Base-by-base conservation (phyloP, 2,113 vertebrate species). In the Tricholaema leucomelas region DNA sequence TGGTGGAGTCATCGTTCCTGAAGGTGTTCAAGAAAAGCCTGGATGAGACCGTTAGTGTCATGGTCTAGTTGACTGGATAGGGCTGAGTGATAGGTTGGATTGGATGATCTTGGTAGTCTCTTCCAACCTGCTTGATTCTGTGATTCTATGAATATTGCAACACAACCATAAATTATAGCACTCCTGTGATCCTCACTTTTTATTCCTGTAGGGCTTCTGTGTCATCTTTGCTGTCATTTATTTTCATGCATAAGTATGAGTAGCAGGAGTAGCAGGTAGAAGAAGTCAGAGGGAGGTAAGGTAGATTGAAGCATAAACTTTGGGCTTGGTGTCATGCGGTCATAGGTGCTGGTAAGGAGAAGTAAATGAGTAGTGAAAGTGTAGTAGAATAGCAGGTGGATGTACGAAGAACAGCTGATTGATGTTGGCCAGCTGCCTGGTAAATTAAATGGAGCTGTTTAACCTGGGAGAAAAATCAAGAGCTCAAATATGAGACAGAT, bases 281-380 rank as follows among this genome's bases (percentile, higher is more conserved):
- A 63, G 28, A 42, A 54, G 4, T 21, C 2, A 10, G 28, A 12
- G 21, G 5, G 1, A 21, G 3, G 3, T 12, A 9, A 18, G 3
- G 6, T 36, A 71, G 13, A 50, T 71, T 40, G 36, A 83, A 70
- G 7, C 6, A 48, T 1, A 1, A 63, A 44, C 9, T 59, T 24
- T 27, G 15, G 11, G n/a, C n/a, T 70, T 17, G 38, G 31, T 0
- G 1, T 10, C 33, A 63, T 2, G 1, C 12, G 8, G 14, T 28
- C 31, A 10, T 3, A 16, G 7, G 14, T 46, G 21, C n/a, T n/a
- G n/a, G n/a, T n/a, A n/a, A n/a, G n/a, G n/a, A n/a, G n/a, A 50
- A 60, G 18, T 5, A 77, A 8, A 25, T 38, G 19, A 75, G 54
- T 20, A 44, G 31, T 38, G 21, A 79, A 24, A 17, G 18, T 88